phyloP scores from a whole-genome alignment of 2,888 invertebrate species.

The Drosophila pegasa region DNA sequence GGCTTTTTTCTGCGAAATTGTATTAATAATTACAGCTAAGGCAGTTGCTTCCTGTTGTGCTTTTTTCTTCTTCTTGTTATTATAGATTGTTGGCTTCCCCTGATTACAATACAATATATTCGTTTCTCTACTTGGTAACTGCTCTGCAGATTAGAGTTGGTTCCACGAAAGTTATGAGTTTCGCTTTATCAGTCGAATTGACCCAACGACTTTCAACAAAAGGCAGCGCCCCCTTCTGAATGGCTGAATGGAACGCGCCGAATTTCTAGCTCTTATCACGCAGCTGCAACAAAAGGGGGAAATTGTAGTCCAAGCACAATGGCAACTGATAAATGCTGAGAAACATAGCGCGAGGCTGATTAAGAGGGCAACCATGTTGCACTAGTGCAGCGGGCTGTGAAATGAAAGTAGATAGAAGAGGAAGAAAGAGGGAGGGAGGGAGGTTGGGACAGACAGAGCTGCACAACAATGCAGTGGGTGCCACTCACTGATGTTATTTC shows the following conservation, averaged over 20 bases:
- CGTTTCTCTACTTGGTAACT: neutral
- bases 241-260: slow-evolving; percentile 4
- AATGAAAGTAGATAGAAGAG: slow-evolving; percentile 58
- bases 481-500: too few relatives aligned
- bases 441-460: slow-evolving; percentile 6
- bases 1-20: neutral
- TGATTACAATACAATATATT: neutral
- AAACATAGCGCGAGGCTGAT: slow-evolving; percentile 10
- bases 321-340: slow-evolving; percentile 59
- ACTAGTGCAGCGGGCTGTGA: slow-evolving; percentile 60
- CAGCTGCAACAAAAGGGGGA: slow-evolving; percentile 31
- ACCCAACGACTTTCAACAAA: slow-evolving; percentile 23
- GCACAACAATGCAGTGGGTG: slow-evolving; percentile 38
- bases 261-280: slow-evolving; percentile 49
- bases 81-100: neutral
- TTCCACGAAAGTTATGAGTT: slow-evolving; percentile 12
- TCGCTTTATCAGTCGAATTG: slow-evolving; percentile 22
- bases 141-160: neutral
- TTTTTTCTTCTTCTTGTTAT: neutral
- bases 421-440: neutral
- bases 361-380: slow-evolving; percentile 10
- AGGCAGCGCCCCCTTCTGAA: slow-evolving; percentile 18
- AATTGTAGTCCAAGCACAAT: slow-evolving; percentile 54
- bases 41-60: neutral
- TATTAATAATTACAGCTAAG: neutral